phyloP scores from a whole-genome alignment of 2,888 invertebrate genomes.

The Hoplodrina blanda region DNA sequence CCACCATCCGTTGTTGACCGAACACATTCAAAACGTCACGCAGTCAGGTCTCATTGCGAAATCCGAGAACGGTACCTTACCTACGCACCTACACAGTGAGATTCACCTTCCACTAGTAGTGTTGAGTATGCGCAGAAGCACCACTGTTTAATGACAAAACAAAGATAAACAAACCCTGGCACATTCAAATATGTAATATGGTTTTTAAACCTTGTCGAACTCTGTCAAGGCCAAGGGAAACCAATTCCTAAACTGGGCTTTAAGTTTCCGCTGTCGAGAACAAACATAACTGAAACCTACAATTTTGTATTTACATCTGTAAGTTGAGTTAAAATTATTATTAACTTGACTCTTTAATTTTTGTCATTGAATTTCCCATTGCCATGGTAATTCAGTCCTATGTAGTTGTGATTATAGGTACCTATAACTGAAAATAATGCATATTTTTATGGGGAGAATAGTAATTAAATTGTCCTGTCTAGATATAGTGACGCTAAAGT shows the following conservation, averaged over 20 bases:
- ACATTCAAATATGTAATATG: conserved; percentile 32
- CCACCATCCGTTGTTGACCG: conserved; percentile 48
- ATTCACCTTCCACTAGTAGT: conserved; percentile 50
- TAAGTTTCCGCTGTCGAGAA: conserved; percentile 7
- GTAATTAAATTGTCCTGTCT: too few species aligned
- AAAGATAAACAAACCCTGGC: conserved; percentile 50
- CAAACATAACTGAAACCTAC: background rate
- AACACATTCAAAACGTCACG: conserved; percentile 55
- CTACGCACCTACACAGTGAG: conserved; percentile 32
- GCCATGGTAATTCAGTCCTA: background rate
- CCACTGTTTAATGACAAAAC: conserved; percentile 46
- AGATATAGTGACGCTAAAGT: too few species aligned
- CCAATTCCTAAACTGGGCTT: conserved; percentile 10
- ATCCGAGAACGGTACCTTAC: conserved; percentile 59
- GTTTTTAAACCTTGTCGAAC: conserved; percentile 9
- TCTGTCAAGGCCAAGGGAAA: conserved; percentile 25
- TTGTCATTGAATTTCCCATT: conserved; percentile 22
- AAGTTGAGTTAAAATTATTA: conserved; percentile 1
- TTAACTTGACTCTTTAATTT: background rate
- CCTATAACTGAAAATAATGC: background rate
- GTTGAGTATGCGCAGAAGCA: conserved; percentile 42
- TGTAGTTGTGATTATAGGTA: background rate
- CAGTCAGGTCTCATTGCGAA: conserved; percentile 59
- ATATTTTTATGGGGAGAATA: too few species aligned
- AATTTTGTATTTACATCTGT: conserved; percentile 11